Conservation (phyloP, 2,113 vertebrate genomes). For the Ciconia boyciana region DNA sequence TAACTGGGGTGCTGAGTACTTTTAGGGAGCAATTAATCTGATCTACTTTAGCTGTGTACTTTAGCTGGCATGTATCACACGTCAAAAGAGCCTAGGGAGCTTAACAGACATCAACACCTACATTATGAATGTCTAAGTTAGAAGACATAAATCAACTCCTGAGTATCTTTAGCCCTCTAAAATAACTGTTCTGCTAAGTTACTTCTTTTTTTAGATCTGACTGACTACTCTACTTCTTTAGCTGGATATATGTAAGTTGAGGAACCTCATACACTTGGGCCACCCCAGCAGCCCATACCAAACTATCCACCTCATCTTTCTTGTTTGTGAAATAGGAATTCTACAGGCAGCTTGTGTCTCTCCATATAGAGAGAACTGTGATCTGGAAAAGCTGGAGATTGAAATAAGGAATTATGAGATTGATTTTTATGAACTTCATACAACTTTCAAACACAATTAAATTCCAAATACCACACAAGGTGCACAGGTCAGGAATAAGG, state of each 20-base stretch:
- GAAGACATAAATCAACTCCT: background rate
- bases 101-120: background rate
- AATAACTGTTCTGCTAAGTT: background rate
- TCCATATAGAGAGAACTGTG: rapidly evolving
- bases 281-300: rapidly evolving
- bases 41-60: background rate
- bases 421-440: background rate
- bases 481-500: background rate
- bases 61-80: background rate
- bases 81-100: background rate
- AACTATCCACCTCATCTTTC: background rate
- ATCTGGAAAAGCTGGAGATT: background rate
- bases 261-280: background rate
- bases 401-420: background rate
- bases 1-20: background rate
- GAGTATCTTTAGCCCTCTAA: background rate
- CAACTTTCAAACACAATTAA: background rate
- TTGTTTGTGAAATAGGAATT: background rate
- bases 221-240: background rate
- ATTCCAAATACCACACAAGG: background rate
- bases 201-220: too few relatives aligned
- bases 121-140: background rate
- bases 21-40: constrained; percentile 17
- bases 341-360: background rate
- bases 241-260: background rate